Conservation (phyloP, 2,113 vertebrate species). For the Mesoclemmys tuberculata region DNA sequence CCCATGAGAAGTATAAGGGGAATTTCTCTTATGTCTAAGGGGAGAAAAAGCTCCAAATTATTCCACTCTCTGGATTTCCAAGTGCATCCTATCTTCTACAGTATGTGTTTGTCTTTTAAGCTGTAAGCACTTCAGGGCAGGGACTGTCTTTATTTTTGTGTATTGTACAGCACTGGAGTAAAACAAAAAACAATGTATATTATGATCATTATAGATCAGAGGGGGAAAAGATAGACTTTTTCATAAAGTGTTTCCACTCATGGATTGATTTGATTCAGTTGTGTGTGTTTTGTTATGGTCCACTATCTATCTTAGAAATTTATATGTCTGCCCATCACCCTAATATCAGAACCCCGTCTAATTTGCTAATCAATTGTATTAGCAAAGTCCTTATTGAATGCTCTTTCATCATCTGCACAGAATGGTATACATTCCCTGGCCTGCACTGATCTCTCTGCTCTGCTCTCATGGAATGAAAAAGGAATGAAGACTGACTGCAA, state of each 20-base stretch:
- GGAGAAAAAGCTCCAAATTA: not conserved
- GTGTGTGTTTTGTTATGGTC: not conserved
- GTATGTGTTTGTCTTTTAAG: not conserved
- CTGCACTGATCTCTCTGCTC: not conserved
- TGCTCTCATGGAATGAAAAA: not conserved
- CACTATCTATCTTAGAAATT: not conserved
- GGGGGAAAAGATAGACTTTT: not conserved
- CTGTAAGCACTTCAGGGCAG: not conserved
- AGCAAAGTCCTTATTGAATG: conserved; percentile 14
- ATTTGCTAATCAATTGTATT: not conserved
- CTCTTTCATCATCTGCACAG: conserved; percentile 8
- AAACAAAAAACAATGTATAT: not conserved
- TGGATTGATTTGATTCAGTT: not conserved
- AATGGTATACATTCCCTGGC: not conserved
- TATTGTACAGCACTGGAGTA: not conserved
- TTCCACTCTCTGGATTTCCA: not conserved
- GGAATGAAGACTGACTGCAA: not conserved
- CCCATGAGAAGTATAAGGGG: not conserved
- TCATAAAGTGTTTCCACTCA: not conserved
- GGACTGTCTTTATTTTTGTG: not conserved
- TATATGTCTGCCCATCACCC: not conserved
- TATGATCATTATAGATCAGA: not conserved
- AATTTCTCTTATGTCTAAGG: not conserved
- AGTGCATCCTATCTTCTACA: not conserved
- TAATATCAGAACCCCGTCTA: not conserved